Evolutionary conservation across 2,888 invertebrate species (phyloP), one percentile per base, ranked within the genome.

Genomic region (Plebejus melissa): DNA sequence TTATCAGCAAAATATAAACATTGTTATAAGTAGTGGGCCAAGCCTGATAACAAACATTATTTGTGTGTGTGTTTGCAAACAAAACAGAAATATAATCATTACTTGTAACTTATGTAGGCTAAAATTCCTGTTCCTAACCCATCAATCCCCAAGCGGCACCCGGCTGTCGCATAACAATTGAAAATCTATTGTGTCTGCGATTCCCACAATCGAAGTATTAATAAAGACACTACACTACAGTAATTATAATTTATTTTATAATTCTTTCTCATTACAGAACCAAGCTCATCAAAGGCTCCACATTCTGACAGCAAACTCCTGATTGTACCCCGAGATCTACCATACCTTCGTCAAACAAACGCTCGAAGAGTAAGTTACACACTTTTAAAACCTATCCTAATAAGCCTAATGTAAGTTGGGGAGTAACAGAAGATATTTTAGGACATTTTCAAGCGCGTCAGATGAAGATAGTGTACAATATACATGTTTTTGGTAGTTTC

Each of bases 271-370:
- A 46, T 79, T 78, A 58, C 89, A 93, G 93, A 92, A 86, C 86
- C 91, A 69, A 85, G 90, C 80, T 88, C 90, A 76, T 93, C 92
- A 36, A 91, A 88, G 82, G 84, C 86, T 71, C 86, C 88, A 77
- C 85, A 83, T 80, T 83, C 89, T 76, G 82, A 86, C 75, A 93
- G 91, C 83, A 93, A 93, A 83, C 87, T 93, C 79, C 85, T 93
- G 75, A 93, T 93, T 75, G 92, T 93, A 77, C 93, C 93, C 4
- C 88, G 93, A 78, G 93, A 93, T 82, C 90, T 93, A 77, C 93
- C 93, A 58, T 93, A 93, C 82, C 86, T 93, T 86, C 90, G 93
- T 83, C 93, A 93, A 86, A 93, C 93, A 89, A 93, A 93, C 93
- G 93, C 93, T 75, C 84, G 93, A 85, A 90, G 93, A 88, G 93